Conservation (phyloP, 2,113 vertebrate species). For the Cathartes aura region DNA sequence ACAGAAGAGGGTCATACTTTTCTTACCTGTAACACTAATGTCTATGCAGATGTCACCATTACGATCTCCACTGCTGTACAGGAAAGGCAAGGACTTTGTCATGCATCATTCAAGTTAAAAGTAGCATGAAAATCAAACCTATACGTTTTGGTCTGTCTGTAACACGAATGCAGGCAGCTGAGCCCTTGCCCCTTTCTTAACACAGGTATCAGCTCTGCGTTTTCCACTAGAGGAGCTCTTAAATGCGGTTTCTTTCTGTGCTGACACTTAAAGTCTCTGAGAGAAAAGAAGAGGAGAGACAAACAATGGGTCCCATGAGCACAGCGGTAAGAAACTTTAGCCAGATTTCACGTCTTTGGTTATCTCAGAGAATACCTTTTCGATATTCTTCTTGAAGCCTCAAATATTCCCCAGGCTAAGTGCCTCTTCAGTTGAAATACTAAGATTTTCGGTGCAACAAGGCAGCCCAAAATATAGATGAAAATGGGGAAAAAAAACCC, state of each 20-base stretch:
- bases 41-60: neutral
- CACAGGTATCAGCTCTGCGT: rapidly evolving
- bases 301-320: neutral
- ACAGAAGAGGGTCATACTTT: neutral
- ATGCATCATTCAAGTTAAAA: neutral
- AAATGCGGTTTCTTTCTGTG: neutral
- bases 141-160: neutral
- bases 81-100: neutral
- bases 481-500: neutral
- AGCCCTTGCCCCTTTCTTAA: neutral
- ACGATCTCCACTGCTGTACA: neutral
- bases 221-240: neutral
- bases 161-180: neutral
- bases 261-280: neutral
- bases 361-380: neutral
- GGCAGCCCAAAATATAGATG: neutral
- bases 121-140: neutral
- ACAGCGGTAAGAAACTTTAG: neutral
- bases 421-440: neutral
- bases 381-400: neutral
- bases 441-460: neutral
- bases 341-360: neutral
- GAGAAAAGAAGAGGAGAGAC: neutral
- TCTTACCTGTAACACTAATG: neutral
- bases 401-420: neutral